Evolutionary conservation across 1,140 invertebrate genomes (phyloP).

Genomic region (Semibalanus balanoides): DNA sequence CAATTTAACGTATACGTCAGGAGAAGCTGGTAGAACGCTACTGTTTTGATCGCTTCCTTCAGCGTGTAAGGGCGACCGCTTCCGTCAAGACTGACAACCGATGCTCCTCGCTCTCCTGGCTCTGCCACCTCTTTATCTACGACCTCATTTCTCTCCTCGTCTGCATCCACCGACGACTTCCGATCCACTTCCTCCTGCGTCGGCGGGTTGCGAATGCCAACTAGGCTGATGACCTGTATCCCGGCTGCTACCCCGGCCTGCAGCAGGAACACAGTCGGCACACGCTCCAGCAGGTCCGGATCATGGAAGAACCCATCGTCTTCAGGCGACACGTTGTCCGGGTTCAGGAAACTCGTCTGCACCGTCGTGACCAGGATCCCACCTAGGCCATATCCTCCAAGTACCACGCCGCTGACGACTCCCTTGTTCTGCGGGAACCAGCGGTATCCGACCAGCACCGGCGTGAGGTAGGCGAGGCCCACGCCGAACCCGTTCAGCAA

Average conservation of each 20-base stretch:
- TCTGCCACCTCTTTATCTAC: too few relatives aligned
- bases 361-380: constrained; percentile 31
- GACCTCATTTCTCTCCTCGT: too few relatives aligned
- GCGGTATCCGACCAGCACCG: constrained; percentile 24
- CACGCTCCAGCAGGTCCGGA: constrained; percentile 25
- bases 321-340: constrained; percentile 27
- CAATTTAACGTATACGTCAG: constrained; percentile 31
- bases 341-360: constrained; percentile 33
- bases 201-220: constrained; percentile 9
- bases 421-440: constrained; percentile 34
- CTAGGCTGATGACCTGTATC: constrained; percentile 26
- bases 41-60: constrained; percentile 20
- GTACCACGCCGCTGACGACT: constrained; percentile 31
- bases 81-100: too few relatives aligned
- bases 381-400: constrained; percentile 32
- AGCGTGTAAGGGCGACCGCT: too few relatives aligned
- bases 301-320: constrained; percentile 28
- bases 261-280: constrained; percentile 30
- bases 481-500: constrained; percentile 30
- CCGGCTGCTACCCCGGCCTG: constrained; percentile 27
- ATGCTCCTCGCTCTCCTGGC: too few relatives aligned
- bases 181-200: too few relatives aligned
- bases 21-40: constrained; percentile 28
- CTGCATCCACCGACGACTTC: too few relatives aligned
- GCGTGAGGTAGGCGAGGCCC: constrained; percentile 30